Evolutionary conservation across 2,797 vertebrate species (phyloP).

Genomic region (Pseudomugil gertrudae): DNA sequence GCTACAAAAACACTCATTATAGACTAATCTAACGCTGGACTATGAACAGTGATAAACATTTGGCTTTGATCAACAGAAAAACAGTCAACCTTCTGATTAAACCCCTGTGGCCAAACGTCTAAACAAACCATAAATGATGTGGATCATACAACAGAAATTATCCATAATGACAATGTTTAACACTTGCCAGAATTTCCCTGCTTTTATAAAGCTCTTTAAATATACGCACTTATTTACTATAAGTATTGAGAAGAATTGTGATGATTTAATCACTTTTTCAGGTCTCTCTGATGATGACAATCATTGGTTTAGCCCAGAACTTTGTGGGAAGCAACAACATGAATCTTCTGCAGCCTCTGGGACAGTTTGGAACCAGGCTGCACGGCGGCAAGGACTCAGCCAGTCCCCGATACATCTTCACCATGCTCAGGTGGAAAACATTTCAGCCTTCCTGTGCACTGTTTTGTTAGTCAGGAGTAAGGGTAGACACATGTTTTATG

Average conservation of each 20-base stretch:
- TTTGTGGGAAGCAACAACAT: conserved; percentile 99
- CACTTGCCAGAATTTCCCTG: too few species aligned
- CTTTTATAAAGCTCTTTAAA: too few species aligned
- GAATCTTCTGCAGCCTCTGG: conserved; percentile 92
- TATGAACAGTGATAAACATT: too few species aligned
- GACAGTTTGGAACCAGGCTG: conserved; percentile 96
- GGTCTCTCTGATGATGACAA: conserved; percentile 97
- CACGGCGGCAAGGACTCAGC: conserved; percentile 97
- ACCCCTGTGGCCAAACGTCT: too few species aligned
- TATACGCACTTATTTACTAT: not conserved
- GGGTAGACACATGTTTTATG: not conserved
- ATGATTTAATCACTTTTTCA: conserved; percentile 55
- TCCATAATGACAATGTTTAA: too few species aligned
- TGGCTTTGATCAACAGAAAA: too few species aligned
- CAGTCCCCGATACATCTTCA: conserved; percentile 99
- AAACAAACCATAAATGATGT: too few species aligned
- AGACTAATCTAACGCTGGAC: too few species aligned
- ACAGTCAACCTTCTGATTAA: too few species aligned
- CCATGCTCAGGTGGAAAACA: conserved; percentile 93
- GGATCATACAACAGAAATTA: too few species aligned
- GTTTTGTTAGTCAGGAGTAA: not conserved
- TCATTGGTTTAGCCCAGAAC: conserved; percentile 94
- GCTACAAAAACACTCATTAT: too few species aligned
- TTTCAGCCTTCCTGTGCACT: not conserved
- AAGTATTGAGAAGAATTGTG: not conserved